Percentiles rank a stretch among this genome's conserved stretches.
Conservation (phyloP, 2,888 invertebrate species). For the Ochropleura plecta region DNA sequence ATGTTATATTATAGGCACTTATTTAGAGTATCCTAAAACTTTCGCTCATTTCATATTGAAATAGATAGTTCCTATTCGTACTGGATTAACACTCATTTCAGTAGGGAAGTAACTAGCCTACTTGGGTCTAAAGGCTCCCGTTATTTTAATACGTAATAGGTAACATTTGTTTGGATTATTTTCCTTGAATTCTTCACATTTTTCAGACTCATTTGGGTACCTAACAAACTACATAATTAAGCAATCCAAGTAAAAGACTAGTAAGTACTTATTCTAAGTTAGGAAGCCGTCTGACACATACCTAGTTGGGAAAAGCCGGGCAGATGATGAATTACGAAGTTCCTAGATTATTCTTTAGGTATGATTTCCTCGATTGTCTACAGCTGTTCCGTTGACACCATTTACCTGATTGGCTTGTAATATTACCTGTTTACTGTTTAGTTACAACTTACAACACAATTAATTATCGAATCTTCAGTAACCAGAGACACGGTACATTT, state of each 20-base stretch:
- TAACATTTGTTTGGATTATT: not conserved
- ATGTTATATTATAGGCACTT: not conserved
- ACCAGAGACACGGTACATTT: constrained; percentile 48
- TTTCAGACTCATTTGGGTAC: not conserved
- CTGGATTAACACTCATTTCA: not conserved
- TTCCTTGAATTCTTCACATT: not conserved
- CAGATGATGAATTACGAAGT: no score
- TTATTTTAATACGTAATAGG: not conserved
- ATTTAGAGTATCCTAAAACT: not conserved
- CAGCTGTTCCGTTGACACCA: constrained; percentile 42
- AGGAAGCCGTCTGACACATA: no score
- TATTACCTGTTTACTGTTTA: constrained; percentile 47
- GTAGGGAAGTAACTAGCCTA: not conserved
- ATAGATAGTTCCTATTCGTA: not conserved
- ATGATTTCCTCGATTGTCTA: constrained; percentile 23
- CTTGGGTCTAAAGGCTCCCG: not conserved
- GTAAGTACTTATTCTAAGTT: no score
- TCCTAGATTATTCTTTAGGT: not conserved
- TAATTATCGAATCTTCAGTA: constrained; percentile 45
- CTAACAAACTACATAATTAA: not conserved
- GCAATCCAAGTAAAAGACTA: not conserved
- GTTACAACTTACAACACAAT: constrained; percentile 17
- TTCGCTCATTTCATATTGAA: not conserved
- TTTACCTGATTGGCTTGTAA: constrained; percentile 59
- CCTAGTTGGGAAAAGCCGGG: no score